These are phyloP conservation scores for Coryphaenoides rupestris DNA, from an alignment of 2,113 vertebrate genomes.

Conservation along the genomic window DNA sequence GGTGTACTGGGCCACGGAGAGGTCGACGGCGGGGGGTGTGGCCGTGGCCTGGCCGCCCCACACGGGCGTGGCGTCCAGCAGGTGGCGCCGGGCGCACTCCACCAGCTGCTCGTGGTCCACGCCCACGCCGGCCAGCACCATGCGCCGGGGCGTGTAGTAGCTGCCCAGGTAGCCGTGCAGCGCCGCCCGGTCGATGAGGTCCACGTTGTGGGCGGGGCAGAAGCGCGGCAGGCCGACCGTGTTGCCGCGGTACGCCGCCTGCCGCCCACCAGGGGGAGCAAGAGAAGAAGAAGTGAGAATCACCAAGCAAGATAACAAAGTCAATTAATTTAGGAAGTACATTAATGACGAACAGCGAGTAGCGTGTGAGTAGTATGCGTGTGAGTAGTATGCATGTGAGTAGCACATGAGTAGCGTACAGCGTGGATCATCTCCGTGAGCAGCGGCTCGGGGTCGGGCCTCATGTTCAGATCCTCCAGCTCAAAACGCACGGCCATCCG, in stretches of 20 bases:
- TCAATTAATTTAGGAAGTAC: too few species aligned
- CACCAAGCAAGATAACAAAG: background rate
- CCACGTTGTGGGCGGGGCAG: constrained; percentile 82
- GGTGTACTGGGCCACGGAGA: constrained; percentile 90
- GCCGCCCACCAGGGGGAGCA: background rate
- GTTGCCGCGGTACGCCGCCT: constrained; percentile 92
- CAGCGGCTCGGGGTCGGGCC: constrained; percentile 92
- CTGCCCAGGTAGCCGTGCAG: constrained; percentile 83
- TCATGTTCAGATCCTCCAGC: constrained; percentile 92
- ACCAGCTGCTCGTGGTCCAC: constrained; percentile 87
- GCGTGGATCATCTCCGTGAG: constrained; percentile 97
- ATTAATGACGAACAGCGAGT: too few species aligned
- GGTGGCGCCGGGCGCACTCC: constrained; percentile 79
- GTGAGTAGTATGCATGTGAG: too few species aligned
- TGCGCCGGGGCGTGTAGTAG: constrained; percentile 88
- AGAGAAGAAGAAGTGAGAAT: background rate
- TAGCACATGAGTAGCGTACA: constrained; percentile 57
- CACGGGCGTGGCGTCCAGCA: constrained; percentile 74
- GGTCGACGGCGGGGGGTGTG: constrained; percentile 69
- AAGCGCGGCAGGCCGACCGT: constrained; percentile 90
- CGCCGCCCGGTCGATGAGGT: constrained; percentile 71
- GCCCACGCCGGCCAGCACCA: constrained; percentile 94
- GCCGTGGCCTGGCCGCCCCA: constrained; percentile 74
- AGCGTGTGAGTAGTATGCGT: too few species aligned
- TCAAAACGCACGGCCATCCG: constrained; percentile 86